Evolutionary conservation across 2,888 invertebrate genomes (phyloP).

Genomic region (Lycocerus yunnanus): DNA sequence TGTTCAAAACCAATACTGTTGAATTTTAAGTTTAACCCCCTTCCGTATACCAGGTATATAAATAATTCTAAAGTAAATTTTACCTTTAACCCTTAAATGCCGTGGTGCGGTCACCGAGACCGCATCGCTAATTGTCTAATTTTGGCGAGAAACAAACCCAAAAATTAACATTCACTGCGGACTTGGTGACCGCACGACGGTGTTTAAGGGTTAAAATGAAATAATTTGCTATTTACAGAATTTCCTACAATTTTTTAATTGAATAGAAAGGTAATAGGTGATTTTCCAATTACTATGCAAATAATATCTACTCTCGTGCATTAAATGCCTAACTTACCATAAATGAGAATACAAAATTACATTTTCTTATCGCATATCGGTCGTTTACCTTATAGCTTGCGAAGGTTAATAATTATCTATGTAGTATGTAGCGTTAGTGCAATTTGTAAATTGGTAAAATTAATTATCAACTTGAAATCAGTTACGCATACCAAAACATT

Average conservation of each 20-base stretch:
- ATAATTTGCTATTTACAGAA: too few relatives aligned
- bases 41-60: too few relatives aligned
- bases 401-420: conserved; percentile 21
- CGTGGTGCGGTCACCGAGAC: too few relatives aligned
- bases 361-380: conserved; percentile 24
- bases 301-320: not conserved
- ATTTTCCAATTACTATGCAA: not conserved
- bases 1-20: too few relatives aligned
- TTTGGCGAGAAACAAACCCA: too few relatives aligned
- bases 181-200: too few relatives aligned
- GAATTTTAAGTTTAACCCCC: too few relatives aligned
- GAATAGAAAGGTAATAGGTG: not conserved
- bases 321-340: not conserved
- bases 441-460: conserved; percentile 26
- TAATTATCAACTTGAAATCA: conserved; percentile 20
- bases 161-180: too few relatives aligned
- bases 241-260: not conserved
- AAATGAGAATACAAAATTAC: conserved; percentile 11
- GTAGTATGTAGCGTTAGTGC: conserved; percentile 14
- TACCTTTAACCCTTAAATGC: too few relatives aligned
- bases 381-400: conserved; percentile 23
- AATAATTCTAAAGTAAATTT: too few relatives aligned
- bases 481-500: not conserved
- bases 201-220: too few relatives aligned
- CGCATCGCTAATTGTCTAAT: too few relatives aligned